Conservation (phyloP, 2,113 vertebrate genomes). For the Numida meleagris region DNA sequence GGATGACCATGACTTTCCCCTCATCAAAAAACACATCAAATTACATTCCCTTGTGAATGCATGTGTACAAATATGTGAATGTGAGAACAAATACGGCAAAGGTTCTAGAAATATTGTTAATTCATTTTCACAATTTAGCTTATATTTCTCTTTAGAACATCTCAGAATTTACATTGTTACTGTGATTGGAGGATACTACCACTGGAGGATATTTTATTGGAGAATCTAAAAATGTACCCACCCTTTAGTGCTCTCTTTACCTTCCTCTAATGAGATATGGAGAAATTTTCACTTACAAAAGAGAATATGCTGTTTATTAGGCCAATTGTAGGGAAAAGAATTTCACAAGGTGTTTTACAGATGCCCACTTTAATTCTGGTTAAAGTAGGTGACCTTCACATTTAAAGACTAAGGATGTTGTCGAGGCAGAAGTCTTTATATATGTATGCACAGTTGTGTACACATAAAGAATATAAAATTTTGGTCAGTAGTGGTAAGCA, state of each 20-base stretch:
- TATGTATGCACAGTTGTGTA: fast-evolving
- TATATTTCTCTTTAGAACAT: neutral
- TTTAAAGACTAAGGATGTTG: neutral
- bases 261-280: neutral
- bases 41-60: neutral
- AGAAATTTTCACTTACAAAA: neutral
- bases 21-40: neutral
- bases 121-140: neutral
- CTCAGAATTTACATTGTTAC: neutral
- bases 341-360: neutral
- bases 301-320: fast-evolving
- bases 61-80: neutral
- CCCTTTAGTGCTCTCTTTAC: fast-evolving
- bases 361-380: neutral
- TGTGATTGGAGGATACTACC: neutral
- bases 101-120: fast-evolving
- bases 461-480: neutral
- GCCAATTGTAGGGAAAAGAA: neutral
- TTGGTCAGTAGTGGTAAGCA: neutral
- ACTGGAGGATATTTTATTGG: neutral
- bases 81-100: neutral
- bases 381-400: neutral
- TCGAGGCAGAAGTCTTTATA: neutral
- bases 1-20: neutral
- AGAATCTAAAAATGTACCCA: neutral